phyloP scores from a whole-genome alignment of 2,797 vertebrate species.

The Perodicticus potto region DNA sequence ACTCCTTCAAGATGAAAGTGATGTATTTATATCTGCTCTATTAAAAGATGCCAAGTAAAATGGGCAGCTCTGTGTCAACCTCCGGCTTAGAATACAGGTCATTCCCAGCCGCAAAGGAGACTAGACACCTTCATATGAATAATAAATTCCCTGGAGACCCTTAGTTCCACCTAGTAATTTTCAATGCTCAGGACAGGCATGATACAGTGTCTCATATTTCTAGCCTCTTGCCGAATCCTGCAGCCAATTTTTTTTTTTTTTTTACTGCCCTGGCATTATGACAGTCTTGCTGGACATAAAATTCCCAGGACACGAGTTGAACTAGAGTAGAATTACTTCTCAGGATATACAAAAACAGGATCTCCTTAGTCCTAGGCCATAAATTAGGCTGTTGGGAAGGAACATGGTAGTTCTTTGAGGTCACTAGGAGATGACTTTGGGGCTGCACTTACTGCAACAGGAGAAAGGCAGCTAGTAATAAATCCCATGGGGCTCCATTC shows the following conservation, averaged over 20 bases:
- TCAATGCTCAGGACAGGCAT: conserved; percentile 43
- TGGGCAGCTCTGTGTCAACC: conserved; percentile 33
- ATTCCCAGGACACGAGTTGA: conserved; percentile 51
- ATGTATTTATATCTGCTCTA: conserved; percentile 35
- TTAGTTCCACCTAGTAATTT: conserved; percentile 67
- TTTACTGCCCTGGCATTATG: conserved; percentile 33
- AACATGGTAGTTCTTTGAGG: conserved; percentile 50
- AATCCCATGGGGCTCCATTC: conserved; percentile 5
- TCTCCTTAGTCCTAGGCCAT: conserved; percentile 55
- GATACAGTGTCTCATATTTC: conserved; percentile 60
- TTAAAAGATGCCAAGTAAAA: conserved; percentile 61
- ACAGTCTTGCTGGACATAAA: conserved; percentile 47
- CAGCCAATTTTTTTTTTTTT: not conserved
- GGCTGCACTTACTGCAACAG: not conserved
- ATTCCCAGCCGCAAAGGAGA: conserved; percentile 59
- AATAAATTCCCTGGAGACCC: conserved; percentile 51
- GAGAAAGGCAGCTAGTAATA: conserved; percentile 51
- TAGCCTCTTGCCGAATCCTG: conserved; percentile 44
- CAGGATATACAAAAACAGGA: conserved; percentile 59
- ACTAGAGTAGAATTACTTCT: conserved; percentile 64
- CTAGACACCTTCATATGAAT: conserved; percentile 54
- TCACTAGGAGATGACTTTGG: conserved; percentile 13
- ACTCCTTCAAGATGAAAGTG: conserved; percentile 47
- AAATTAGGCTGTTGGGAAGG: conserved; percentile 55
- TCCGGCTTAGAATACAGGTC: conserved; percentile 65